Evolutionary conservation across 2,113 vertebrate species (phyloP), one percentile per base, ranked within the genome.

Genomic region (Diphyllodes magnificus): DNA sequence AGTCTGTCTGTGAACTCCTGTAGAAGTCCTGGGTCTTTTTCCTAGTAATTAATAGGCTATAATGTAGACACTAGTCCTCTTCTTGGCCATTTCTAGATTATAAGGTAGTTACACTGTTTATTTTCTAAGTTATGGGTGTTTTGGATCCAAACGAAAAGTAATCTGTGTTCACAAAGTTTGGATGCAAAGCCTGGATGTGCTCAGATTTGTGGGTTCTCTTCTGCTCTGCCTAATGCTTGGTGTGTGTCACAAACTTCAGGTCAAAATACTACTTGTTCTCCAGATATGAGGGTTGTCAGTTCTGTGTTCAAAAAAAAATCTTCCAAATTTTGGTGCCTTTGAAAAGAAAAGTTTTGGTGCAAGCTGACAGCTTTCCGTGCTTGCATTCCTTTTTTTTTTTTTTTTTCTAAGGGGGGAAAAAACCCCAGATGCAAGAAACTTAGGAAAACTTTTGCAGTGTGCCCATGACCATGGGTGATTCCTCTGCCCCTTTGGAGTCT

Each of bases 381-480:
- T 77, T 54, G 23, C 23, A 14, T 83, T 76, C 30, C 3, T 1
- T 27, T 37, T 78, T 73, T 81, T 73, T 73, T 73, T 30, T 64
- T 30, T 86, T 64, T 39, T 39, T 39, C 12, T 30, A 57, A 40
- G 47, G 37, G 20, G 12, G 7, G 1, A 24, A 35, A 59, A 47
- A 7, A 39, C 39, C 39, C 39, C 19, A 49, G 40, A 75, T 59
- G 33, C 21, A 59, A 81, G 82, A 94, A 95, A 94, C 77, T 88
- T 88, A 25, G 39, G 60, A 81, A 94, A 96, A 96, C 80, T 93
- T 96, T 13, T 57, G 40, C 83, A 40, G 25, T 31, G 61, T 88
- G 51, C 54, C 80, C n/a, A 28, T 56, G 84, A 70, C 90, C 77
- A 23, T 47, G 84, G 44, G 61, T 89, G 77, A 89, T 86, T 92